phyloP scores from a whole-genome alignment of 2,888 invertebrate genomes.

The Keiferia lycopersicella region DNA sequence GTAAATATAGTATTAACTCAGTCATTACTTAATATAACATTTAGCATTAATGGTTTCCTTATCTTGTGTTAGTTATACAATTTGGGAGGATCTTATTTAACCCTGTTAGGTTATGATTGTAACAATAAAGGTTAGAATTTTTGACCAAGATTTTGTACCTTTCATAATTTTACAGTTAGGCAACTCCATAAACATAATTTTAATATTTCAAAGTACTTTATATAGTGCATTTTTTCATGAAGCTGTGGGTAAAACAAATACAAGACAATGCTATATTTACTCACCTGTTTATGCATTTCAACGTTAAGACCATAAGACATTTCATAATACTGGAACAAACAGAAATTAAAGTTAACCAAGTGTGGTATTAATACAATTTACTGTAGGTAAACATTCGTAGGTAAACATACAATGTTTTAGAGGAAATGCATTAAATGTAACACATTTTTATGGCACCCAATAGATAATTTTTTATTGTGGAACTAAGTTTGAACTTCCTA shows the following conservation, averaged over 20 bases:
- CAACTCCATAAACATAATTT: neutral
- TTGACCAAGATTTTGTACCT: neutral
- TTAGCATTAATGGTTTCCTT: too few relatives aligned
- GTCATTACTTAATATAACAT: too few relatives aligned
- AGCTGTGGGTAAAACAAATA: constrained; percentile 4
- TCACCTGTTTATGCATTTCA: constrained; percentile 97
- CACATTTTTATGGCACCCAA: too few relatives aligned
- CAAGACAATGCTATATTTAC: neutral
- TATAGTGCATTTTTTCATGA: neutral
- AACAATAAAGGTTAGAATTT: too few relatives aligned
- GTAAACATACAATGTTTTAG: neutral
- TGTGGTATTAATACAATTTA: neutral
- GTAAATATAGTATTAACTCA: too few relatives aligned
- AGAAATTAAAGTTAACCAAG: constrained; percentile 13
- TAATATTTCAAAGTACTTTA: neutral
- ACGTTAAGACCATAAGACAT: constrained; percentile 97
- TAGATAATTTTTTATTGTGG: too few relatives aligned
- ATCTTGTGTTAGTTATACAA: too few relatives aligned
- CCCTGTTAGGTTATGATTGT: too few relatives aligned
- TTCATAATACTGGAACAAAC: constrained; percentile 93
- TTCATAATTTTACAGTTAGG: neutral
- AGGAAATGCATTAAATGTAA: constrained; percentile 32
- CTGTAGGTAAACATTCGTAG: too few relatives aligned
- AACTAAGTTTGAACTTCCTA: too few relatives aligned
- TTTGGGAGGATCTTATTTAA: too few relatives aligned